phyloP scores from a whole-genome alignment of 1,140 invertebrate genomes.

The Cherax destructor region DNA sequence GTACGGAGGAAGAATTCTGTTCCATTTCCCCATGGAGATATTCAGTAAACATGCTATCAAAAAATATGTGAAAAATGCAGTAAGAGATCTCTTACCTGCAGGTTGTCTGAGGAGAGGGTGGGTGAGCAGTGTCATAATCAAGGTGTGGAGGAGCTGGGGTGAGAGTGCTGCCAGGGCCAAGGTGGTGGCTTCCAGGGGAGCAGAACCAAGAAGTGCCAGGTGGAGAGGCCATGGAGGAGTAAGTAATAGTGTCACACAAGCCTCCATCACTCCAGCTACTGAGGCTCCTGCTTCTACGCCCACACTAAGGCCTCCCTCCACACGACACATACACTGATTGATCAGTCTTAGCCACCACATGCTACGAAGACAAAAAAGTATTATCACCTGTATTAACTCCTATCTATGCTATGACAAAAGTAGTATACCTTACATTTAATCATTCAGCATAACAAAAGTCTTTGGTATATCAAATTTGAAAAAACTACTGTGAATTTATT shows the following conservation, averaged over 20 bases:
- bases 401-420: too few relatives aligned
- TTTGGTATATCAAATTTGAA: neutral
- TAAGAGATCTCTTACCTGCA: slow-evolving; percentile 31
- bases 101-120: slow-evolving; percentile 62
- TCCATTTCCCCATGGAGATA: too few relatives aligned
- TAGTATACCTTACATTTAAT: neutral
- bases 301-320: slow-evolving; percentile 74
- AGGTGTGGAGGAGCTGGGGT: slow-evolving; percentile 55
- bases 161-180: slow-evolving; percentile 55
- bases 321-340: slow-evolving; percentile 81
- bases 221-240: slow-evolving; percentile 61
- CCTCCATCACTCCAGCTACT: slow-evolving; percentile 68
- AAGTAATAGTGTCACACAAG: slow-evolving; percentile 64
- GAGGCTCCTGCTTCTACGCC: slow-evolving; percentile 67
- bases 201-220: slow-evolving; percentile 36
- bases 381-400: neutral
- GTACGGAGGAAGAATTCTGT: too few relatives aligned
- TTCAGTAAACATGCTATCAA: too few relatives aligned
- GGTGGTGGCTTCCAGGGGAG: slow-evolving; percentile 61
- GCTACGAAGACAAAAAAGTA: slow-evolving; percentile 75
- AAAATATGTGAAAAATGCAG: too few relatives aligned
- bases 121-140: slow-evolving; percentile 63
- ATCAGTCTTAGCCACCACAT: slow-evolving; percentile 83
- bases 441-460: neutral
- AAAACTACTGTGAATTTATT: neutral